Conservation (phyloP, 2,797 vertebrate species). For the Sebastes aleutianus region DNA sequence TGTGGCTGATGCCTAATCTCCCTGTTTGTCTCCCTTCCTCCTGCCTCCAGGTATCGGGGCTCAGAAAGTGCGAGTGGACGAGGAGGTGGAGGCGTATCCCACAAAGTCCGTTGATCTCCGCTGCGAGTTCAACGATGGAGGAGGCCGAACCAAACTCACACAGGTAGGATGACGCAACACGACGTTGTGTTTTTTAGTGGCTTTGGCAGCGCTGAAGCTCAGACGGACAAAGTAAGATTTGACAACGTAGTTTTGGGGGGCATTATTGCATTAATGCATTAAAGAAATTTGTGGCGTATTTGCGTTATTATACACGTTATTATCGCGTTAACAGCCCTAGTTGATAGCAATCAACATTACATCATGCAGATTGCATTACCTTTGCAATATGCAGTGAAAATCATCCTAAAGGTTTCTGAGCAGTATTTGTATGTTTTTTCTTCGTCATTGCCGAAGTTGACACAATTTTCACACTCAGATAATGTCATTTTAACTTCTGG, state of each 20-base stretch:
- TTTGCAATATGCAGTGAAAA: neutral
- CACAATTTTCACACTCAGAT: neutral
- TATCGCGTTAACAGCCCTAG: no score
- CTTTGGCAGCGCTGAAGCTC: neutral
- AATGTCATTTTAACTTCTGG: neutral
- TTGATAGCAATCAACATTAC: neutral
- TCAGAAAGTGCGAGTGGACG: conserved; percentile 81
- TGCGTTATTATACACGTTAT: no score
- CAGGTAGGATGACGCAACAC: conserved; percentile 64
- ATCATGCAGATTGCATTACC: neutral
- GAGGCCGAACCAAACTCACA: conserved; percentile 77
- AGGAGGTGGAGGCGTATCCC: conserved; percentile 80
- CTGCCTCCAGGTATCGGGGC: conserved; percentile 60
- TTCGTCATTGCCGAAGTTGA: neutral
- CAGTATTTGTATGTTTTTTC: neutral
- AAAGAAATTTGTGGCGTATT: no score
- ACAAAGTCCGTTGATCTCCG: conserved; percentile 78
- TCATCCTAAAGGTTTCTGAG: neutral
- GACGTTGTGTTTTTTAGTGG: neutral
- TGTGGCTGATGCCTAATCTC: conserved; percentile 16
- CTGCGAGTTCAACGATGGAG: conserved; percentile 78
- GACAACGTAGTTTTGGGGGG: no score
- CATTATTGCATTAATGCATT: no score
- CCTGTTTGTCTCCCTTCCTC: neutral
- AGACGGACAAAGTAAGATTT: neutral